A percentile compares a stretch with the other conserved stretches of the same genome.
Conservation (phyloP, 1,140 invertebrate genomes). For the Zaprionus tsacasi region DNA sequence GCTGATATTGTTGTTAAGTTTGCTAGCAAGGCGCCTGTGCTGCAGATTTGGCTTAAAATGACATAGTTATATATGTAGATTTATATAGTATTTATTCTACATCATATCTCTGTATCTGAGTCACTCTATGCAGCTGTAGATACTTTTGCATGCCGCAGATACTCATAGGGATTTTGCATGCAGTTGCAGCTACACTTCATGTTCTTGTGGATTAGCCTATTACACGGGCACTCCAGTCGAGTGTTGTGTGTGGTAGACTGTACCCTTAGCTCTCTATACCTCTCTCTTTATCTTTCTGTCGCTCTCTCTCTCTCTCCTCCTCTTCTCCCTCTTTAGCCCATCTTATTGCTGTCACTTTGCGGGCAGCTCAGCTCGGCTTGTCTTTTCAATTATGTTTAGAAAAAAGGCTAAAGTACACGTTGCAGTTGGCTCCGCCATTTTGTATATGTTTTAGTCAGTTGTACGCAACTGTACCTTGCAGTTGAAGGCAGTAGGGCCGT, state of each 20-base stretch:
- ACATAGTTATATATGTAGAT: too few species aligned
- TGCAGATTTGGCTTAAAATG: too few species aligned
- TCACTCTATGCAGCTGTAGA: background rate
- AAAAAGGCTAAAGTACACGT: background rate
- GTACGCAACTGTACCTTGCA: slow-evolving; percentile 30
- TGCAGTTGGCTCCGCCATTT: background rate
- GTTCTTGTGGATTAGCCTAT: slow-evolving; percentile 32
- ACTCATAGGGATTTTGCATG: background rate
- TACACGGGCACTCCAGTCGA: slow-evolving; percentile 17
- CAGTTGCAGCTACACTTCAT: slow-evolving; percentile 3
- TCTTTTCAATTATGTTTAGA: slow-evolving; percentile 26
- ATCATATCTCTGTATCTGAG: background rate
- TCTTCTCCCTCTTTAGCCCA: background rate
- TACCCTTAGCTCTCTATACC: too few species aligned
- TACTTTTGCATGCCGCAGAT: background rate
- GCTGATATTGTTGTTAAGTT: background rate
- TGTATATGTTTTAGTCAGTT: background rate
- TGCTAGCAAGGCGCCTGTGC: too few species aligned
- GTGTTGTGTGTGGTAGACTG: background rate
- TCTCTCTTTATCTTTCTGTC: background rate
- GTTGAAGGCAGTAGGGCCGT: background rate
- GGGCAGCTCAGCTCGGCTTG: slow-evolving; percentile 22
- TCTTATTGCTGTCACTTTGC: slow-evolving; percentile 23
- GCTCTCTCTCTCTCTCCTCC: background rate
- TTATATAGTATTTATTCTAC: too few species aligned